phyloP scores from a whole-genome alignment of 2,797 vertebrate species.

The Microctenopoma stevenorrisi region DNA sequence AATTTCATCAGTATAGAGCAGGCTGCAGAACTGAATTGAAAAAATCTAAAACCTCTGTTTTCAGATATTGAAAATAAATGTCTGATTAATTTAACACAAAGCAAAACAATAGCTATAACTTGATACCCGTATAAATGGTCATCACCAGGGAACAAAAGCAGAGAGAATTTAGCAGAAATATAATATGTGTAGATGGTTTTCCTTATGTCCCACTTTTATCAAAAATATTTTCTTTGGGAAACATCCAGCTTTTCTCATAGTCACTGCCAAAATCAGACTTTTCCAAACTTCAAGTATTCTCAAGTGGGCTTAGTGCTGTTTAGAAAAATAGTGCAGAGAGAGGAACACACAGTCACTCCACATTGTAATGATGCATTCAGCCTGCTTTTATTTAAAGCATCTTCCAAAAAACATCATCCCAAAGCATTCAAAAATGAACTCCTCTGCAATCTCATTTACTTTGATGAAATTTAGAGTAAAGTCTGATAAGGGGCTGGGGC shows the following conservation, averaged over 20 bases:
- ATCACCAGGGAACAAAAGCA: conserved; percentile 54
- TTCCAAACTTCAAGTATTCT: conserved; percentile 77
- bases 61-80: conserved; percentile 36
- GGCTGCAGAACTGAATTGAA: conserved; percentile 22
- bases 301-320: conserved; percentile 69
- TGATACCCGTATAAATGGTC: conserved; percentile 53
- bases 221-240: conserved; percentile 80
- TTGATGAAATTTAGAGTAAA: conserved; percentile 69
- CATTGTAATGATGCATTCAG: conserved; percentile 52
- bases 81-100: conserved; percentile 56
- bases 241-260: conserved; percentile 68
- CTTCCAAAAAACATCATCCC: conserved; percentile 26
- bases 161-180: conserved; percentile 68
- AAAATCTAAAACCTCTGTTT: conserved; percentile 31
- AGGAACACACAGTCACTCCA: conserved; percentile 38
- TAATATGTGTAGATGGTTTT: conserved; percentile 72
- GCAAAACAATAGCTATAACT: conserved; percentile 59
- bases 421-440: conserved; percentile 62
- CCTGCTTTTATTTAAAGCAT: conserved; percentile 32
- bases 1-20: conserved; percentile 35
- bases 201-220: conserved; percentile 64
- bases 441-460: conserved; percentile 66
- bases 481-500: conserved; percentile 45
- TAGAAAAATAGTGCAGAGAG: conserved; percentile 58
- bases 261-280: conserved; percentile 70